Base-by-base conservation (phyloP, 2,888 invertebrate genomes). In the Notodonta dromedarius region DNA sequence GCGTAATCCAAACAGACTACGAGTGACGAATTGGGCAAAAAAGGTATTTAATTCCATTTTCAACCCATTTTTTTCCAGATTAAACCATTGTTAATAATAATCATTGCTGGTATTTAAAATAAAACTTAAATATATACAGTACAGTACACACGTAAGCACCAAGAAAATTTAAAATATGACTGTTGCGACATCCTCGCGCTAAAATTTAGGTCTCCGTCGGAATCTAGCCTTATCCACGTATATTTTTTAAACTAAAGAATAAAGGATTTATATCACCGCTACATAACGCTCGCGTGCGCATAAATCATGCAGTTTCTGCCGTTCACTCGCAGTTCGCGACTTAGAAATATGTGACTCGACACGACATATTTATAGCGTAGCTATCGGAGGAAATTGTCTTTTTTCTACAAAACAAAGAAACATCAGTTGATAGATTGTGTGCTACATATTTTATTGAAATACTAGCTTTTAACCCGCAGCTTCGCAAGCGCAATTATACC, bases 271-370 rank as follows among this genome's bases (percentile, higher is more conserved):
- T 70, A 77, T 76, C 73, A 65, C 57, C 64, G 57, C 57, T 57
- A 59, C 59, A 72, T 74, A 68, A 69, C 69, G 65, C 64, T 81
- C 73, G 79, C 80, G 77, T 80, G 77, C 70, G 57, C 75, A 81
- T 85, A 85, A 88, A 87, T 88, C 87, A 86, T 82, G 79, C 62
- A 71, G 59, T 69, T 70, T 68, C 77, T 80, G 84, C 83, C 86
- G 78, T 80, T 88, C 83, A 85, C 81, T 80, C 78, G 83, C 82
- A 83, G 83, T 78, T 81, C 77, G 74, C 67, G 77, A 82, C 76
- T 76, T 69, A 83, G 84, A 88, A 85, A 88, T 86, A 87, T 86
- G 80, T 77, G 74, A 69, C 64, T 73, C 66, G 60, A 70, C 64
- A 66, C 64, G 66, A 76, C 82, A 78, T 86, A 85, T 87, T 87